These are phyloP conservation scores for Monochamus alternatus DNA, from an alignment of 2,888 invertebrate genomes.

Conservation along the genomic window DNA sequence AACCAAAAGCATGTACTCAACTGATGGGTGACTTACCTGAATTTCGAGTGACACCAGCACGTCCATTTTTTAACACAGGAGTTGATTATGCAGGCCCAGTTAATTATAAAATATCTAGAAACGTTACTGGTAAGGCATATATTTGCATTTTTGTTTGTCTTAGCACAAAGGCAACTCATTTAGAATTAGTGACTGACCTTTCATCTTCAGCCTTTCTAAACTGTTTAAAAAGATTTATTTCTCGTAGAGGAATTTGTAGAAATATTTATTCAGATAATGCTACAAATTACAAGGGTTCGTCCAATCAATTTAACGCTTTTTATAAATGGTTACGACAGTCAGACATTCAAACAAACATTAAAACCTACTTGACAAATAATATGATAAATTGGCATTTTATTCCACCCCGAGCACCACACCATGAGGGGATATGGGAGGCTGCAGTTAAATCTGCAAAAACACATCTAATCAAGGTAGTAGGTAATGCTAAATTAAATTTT, in stretches of 20 bases:
- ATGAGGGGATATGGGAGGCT: not conserved
- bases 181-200: slow-evolving; percentile 48
- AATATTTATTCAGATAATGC: slow-evolving; percentile 57
- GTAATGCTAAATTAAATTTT: not conserved
- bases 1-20: slow-evolving; percentile 41
- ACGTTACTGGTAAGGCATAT: slow-evolving; percentile 47
- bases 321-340: not conserved
- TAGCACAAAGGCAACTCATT: slow-evolving; percentile 48
- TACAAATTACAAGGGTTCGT: slow-evolving; percentile 56
- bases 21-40: slow-evolving; percentile 59
- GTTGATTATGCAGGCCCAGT: slow-evolving; percentile 54
- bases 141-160: slow-evolving; percentile 52
- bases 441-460: not conserved
- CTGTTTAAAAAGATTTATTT: slow-evolving; percentile 53
- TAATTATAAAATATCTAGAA: slow-evolving; percentile 48
- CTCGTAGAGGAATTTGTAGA: slow-evolving; percentile 51
- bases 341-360: not conserved
- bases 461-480: not conserved
- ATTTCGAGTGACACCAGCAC: slow-evolving; percentile 34
- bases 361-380: not conserved
- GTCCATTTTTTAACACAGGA: slow-evolving; percentile 48
- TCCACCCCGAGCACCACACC: not conserved
- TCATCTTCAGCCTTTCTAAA: slow-evolving; percentile 49
- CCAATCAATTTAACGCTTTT: slow-evolving; percentile 29
- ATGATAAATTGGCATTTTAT: not conserved